A percentile compares a stretch with the other conserved stretches of the same genome.
Evolutionary conservation across 30 jellyfish, hydroid and myxozoan genomes (phyloP).

Genomic region (Cassiopea xamachana): DNA sequence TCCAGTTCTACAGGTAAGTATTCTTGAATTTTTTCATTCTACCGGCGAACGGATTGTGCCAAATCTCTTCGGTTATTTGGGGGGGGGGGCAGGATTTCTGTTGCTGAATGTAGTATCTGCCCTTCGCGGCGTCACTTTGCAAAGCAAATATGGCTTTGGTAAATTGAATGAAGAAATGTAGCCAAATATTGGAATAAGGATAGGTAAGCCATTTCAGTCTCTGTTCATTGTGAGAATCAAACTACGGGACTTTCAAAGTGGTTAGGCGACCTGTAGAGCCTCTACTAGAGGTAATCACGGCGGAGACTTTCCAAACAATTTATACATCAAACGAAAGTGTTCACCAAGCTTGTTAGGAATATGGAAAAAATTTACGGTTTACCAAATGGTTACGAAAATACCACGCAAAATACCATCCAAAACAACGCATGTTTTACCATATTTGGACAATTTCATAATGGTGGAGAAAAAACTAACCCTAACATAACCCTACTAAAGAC

Average conservation of each 20-base stretch:
- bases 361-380: no score
- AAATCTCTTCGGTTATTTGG: not conserved
- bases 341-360: no score
- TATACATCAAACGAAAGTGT: no score
- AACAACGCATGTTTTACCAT: no score
- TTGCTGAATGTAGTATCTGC: not conserved
- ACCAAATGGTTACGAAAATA: no score
- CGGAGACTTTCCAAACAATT: no score
- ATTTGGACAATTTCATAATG: no score
- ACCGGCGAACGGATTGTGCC: not conserved
- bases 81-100: not conserved
- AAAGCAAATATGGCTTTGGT: not conserved
- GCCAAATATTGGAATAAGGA: not conserved
- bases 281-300: not conserved
- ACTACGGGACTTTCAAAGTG: not conserved
- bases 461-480: no score
- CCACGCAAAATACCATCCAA: no score
- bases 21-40: not conserved
- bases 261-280: not conserved
- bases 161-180: not conserved
- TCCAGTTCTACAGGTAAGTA: slow-evolving; percentile 77
- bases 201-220: not conserved
- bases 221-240: not conserved
- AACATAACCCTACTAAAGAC: no score
- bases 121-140: not conserved